phyloP scores from a whole-genome alignment of 2,113 vertebrate genomes.

The Pipra filicauda region DNA sequence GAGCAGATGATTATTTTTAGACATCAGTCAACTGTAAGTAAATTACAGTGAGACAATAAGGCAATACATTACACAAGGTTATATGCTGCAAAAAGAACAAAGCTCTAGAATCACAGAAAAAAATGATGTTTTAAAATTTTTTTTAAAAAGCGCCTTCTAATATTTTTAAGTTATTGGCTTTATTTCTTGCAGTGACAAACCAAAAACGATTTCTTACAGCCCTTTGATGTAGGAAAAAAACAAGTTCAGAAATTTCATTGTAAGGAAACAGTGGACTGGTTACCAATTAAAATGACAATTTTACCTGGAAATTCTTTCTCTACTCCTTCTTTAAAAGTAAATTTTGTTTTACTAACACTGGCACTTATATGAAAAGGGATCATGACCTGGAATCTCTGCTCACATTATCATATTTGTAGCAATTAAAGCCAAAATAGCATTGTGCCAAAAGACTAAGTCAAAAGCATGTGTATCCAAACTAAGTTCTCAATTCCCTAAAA shows the following conservation, averaged over 20 bases:
- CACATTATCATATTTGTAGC: not conserved
- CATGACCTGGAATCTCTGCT: not conserved
- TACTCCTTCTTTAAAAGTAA: not conserved
- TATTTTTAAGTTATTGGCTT: not conserved
- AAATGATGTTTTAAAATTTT: not conserved
- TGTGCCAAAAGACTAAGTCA: not conserved
- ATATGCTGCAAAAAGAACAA: not conserved
- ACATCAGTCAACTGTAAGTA: conserved; percentile 13
- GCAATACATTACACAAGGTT: not conserved
- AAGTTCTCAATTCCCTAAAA: not conserved
- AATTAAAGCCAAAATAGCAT: not conserved
- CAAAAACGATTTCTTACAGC: not conserved
- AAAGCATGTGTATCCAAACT: not conserved
- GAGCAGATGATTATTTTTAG: conserved; percentile 50
- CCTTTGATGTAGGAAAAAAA: not conserved
- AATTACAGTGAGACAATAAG: conserved; percentile 1
- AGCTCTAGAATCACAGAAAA: not conserved
- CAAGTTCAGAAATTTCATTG: not conserved
- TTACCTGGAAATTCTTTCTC: not conserved
- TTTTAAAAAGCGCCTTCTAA: not conserved
- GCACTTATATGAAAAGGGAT: not conserved
- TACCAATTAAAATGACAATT: not conserved
- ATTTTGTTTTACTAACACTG: not conserved
- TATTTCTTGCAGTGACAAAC: not conserved
- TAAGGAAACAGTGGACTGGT: not conserved